A percentile compares a stretch with the other conserved stretches of the same genome.
Evolutionary conservation across 2,113 vertebrate genomes (phyloP).

Genomic region (Sinosuthora webbiana): DNA sequence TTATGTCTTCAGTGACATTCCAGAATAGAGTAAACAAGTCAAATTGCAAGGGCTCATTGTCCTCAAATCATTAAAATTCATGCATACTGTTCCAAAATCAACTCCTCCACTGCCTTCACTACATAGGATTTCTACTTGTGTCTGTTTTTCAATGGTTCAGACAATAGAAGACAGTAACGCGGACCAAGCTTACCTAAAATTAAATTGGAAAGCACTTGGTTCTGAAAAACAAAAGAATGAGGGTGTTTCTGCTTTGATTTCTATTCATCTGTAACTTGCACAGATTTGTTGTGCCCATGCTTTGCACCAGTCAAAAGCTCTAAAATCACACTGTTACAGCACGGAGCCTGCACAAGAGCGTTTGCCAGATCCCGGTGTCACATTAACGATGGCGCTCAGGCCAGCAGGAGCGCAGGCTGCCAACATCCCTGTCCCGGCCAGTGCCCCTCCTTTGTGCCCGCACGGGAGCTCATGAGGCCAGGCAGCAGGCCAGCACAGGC

Average conservation of each 20-base stretch:
- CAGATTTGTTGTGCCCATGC: not conserved
- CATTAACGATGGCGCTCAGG: not conserved
- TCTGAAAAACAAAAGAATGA: not conserved
- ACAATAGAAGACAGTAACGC: not conserved
- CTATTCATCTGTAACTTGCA: not conserved
- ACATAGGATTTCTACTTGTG: not conserved
- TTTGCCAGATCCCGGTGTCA: not conserved
- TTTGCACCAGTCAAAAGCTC: not conserved
- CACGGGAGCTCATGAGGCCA: fast-evolving
- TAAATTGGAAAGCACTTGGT: not conserved
- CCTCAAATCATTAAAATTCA: slow-evolving; percentile 17
- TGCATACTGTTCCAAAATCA: not conserved
- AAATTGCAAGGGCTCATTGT: not conserved
- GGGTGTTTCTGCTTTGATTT: not conserved
- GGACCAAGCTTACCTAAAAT: not conserved
- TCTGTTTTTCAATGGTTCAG: not conserved
- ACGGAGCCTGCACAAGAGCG: not conserved
- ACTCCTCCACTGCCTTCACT: not conserved
- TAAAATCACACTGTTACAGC: not conserved
- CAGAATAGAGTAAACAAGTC: not conserved
- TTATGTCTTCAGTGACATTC: not conserved
- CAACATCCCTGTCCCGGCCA: not conserved
- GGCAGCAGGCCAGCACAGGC: not conserved
- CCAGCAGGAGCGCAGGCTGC: not conserved
- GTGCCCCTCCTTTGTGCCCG: not conserved